Percentiles rank a stretch among this genome's conserved stretches.
Evolutionary conservation across 2,888 invertebrate genomes (phyloP).

Genomic region (Tipula vernalis): DNA sequence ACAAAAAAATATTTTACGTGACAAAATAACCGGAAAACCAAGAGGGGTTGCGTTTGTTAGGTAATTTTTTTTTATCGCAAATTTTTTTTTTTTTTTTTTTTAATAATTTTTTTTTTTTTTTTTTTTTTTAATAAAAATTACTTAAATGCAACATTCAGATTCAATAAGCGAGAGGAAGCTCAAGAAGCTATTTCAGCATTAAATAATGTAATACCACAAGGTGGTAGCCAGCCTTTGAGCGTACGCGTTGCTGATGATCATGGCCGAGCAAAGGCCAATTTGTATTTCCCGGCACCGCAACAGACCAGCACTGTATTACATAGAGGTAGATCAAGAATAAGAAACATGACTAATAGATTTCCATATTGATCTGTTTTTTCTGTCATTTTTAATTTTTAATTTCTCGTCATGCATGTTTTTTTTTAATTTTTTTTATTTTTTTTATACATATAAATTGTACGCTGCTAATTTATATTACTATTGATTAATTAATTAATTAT

Average conservation of each 20-base stretch:
- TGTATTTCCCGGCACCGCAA: constrained; percentile 24
- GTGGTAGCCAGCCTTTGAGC: constrained; percentile 68
- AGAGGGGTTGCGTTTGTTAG: constrained; percentile 88
- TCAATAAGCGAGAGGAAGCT: constrained; percentile 77
- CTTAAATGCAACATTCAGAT: constrained; percentile 40
- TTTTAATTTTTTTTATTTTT: background rate
- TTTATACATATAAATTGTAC: constrained; percentile 9
- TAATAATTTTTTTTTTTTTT: constrained; percentile 4
- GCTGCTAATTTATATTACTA: constrained; percentile 10
- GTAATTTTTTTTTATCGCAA: constrained; percentile 35
- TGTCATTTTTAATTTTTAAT: constrained; percentile 6
- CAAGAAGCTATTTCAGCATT: constrained; percentile 77
- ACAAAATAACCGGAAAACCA: constrained; percentile 77
- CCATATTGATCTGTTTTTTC: constrained; percentile 26
- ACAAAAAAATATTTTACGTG: constrained; percentile 80
- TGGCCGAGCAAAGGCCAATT: constrained; percentile 34
- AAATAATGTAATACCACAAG: constrained; percentile 74
- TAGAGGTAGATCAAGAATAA: constrained; percentile 38
- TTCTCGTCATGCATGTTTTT: constrained; percentile 8
- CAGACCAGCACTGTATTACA: constrained; percentile 28
- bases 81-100: background rate
- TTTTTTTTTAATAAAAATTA: constrained; percentile 13
- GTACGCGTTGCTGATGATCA: constrained; percentile 45
- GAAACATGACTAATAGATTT: constrained; percentile 20
- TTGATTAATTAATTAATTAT: background rate